These are phyloP conservation scores for Lepus europaeus DNA, from an alignment of 2,113 vertebrate genomes.

Conservation along the genomic window DNA sequence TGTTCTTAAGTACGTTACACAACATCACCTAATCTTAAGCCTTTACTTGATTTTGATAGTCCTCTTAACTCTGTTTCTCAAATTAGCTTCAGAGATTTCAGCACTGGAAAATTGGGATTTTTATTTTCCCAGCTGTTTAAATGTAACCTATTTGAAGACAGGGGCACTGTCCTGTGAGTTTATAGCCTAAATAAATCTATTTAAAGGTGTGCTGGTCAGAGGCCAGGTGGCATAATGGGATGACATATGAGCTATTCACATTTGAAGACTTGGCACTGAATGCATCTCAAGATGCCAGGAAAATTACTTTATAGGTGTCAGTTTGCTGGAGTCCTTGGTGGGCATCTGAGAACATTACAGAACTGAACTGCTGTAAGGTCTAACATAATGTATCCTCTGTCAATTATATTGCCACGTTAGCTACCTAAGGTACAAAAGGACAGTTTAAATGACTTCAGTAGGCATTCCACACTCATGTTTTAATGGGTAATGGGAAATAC, in stretches of 20 bases:
- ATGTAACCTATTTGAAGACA: conserved; percentile 75
- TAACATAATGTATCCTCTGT: conserved; percentile 76
- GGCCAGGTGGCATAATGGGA: conserved; percentile 80
- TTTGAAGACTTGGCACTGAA: conserved; percentile 75
- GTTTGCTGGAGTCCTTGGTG: conserved; percentile 70
- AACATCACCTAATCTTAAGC: conserved; percentile 51
- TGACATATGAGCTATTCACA: conserved; percentile 80
- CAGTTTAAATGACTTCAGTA: conserved; percentile 65
- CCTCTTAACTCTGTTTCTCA: conserved; percentile 53
- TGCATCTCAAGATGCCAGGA: conserved; percentile 72
- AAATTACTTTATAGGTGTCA: conserved; percentile 76
- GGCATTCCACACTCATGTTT: conserved; percentile 66
- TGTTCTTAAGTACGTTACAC: conserved; percentile 35
- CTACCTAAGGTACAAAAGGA: conserved; percentile 57
- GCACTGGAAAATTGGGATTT: conserved; percentile 64
- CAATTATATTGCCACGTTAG: conserved; percentile 66
- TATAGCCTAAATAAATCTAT: conserved; percentile 82
- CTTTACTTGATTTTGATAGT: conserved; percentile 64
- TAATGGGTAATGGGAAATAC: conserved; percentile 58
- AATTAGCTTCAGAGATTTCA: conserved; percentile 64
- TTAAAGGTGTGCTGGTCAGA: conserved; percentile 78
- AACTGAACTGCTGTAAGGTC: conserved; percentile 39
- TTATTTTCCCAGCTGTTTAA: conserved; percentile 81
- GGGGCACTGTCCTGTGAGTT: conserved; percentile 76
- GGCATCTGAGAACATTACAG: conserved; percentile 76